Conservation (phyloP, 2,113 vertebrate species). For the Mustelus asterias region DNA sequence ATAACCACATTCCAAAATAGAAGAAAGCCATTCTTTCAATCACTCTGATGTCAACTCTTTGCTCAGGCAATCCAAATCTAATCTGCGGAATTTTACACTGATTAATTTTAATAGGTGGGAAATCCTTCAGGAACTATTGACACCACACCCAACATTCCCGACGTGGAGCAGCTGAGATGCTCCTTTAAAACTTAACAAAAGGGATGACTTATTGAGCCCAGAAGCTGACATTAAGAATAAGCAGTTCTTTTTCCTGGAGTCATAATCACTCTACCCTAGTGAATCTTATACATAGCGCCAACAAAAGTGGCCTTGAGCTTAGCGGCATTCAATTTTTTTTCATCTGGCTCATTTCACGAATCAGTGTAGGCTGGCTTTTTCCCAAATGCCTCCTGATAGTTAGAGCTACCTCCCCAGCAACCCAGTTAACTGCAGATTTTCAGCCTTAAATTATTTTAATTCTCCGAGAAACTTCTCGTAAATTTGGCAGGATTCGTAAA, state of each 20-base stretch:
- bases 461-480: background rate
- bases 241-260: background rate
- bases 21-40: background rate
- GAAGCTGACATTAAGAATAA: background rate
- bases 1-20: background rate
- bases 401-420: background rate
- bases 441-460: background rate
- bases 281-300: background rate
- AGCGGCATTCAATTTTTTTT: background rate
- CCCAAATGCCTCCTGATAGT: background rate
- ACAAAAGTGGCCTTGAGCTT: slow-evolving; percentile 24
- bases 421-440: background rate
- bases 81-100: background rate
- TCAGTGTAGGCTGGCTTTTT: background rate
- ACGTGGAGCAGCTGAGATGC: too few species aligned
- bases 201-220: background rate
- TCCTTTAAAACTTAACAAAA: background rate
- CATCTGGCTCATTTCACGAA: background rate
- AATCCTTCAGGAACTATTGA: background rate
- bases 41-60: background rate
- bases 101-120: background rate
- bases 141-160: too few species aligned
- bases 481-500: background rate
- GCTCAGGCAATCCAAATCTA: background rate
- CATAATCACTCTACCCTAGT: background rate